These are phyloP conservation scores for Rynchops niger DNA, from an alignment of 2,113 vertebrate genomes.

Conservation along the genomic window DNA sequence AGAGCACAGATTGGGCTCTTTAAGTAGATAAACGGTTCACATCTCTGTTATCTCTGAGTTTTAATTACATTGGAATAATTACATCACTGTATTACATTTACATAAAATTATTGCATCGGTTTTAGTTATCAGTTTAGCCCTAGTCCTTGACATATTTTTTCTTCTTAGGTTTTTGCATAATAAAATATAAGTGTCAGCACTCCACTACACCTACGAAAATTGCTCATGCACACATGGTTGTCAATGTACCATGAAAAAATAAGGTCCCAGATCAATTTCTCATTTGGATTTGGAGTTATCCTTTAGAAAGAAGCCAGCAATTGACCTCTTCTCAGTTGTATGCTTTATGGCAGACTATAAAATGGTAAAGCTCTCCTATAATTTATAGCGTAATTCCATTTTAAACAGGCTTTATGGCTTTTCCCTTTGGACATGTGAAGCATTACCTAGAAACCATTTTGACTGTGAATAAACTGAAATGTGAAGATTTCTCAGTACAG, in stretches of 20 bases:
- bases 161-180: not conserved
- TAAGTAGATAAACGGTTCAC: not conserved
- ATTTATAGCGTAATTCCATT: not conserved
- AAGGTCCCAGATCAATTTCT: not conserved
- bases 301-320: not conserved
- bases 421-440: not conserved
- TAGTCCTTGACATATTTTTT: not conserved
- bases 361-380: not conserved
- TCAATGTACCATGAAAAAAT: not conserved
- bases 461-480: not conserved
- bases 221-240: not conserved
- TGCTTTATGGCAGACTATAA: not conserved
- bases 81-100: not conserved
- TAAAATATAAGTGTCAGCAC: not conserved
- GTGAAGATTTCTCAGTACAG: not conserved
- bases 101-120: not conserved
- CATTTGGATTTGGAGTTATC: not conserved
- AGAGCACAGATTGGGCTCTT: not conserved
- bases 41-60: not conserved
- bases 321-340: not conserved
- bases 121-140: not conserved
- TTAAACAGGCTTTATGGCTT: not conserved
- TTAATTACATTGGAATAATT: not conserved
- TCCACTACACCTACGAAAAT: not conserved
- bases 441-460: not conserved